Percentiles rank a stretch among this genome's conserved stretches.
Evolutionary conservation across 2,888 invertebrate genomes (phyloP).

Genomic region (Gymnosoma rotundatum): DNA sequence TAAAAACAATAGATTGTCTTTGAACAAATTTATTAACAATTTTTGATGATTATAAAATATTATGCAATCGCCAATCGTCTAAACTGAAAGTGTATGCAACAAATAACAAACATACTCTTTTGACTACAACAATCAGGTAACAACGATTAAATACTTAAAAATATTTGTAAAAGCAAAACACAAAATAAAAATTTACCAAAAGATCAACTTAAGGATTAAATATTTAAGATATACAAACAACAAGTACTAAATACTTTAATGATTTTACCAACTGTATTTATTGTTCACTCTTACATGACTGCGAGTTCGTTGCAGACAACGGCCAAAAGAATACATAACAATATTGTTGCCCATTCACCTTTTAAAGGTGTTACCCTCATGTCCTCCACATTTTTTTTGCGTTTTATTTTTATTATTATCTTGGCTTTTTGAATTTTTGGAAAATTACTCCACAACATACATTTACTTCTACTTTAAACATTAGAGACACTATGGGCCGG

Average conservation of each 20-base stretch:
- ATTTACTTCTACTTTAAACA: neutral
- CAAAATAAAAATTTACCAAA: constrained; percentile 46
- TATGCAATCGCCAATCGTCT: constrained; percentile 55
- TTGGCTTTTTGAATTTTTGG: constrained; percentile 16
- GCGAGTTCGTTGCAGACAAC: constrained; percentile 7
- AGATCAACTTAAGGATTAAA: constrained; percentile 65
- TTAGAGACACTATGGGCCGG: constrained; percentile 35
- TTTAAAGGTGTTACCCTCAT: constrained; percentile 66
- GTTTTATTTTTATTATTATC: constrained; percentile 20
- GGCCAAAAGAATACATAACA: neutral
- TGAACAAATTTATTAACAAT: neutral
- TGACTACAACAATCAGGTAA: constrained; percentile 63
- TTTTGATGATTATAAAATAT: constrained; percentile 37
- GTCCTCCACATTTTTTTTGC: constrained; percentile 58
- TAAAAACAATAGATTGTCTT: constrained; percentile 32
- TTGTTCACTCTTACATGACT: constrained; percentile 28
- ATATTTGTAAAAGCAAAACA: constrained; percentile 22
- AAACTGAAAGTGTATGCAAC: constrained; percentile 5
- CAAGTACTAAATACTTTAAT: constrained; percentile 44
- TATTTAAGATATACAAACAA: constrained; percentile 46
- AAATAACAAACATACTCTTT: constrained; percentile 9
- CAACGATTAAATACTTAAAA: constrained; percentile 41
- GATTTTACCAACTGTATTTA: constrained; percentile 17
- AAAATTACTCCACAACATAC: constrained; percentile 43
- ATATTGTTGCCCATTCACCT: constrained; percentile 50